Evolutionary conservation across 2,888 invertebrate genomes (phyloP).

Genomic region (Ceraclea dissimilis): DNA sequence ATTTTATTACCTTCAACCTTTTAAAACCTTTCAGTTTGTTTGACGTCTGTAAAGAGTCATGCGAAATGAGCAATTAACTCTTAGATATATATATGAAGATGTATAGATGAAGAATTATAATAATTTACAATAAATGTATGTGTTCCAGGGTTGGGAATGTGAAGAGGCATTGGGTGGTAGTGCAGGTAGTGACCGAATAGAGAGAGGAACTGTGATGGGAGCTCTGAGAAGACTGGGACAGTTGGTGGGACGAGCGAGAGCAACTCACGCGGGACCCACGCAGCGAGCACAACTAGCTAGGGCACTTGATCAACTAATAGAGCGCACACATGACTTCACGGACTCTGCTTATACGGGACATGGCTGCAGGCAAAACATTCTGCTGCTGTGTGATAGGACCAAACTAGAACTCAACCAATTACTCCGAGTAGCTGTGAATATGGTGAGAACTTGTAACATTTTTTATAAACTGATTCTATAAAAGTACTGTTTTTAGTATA

Average conservation of each 20-base stretch:
- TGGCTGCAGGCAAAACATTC: constrained; percentile 92
- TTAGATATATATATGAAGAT: too few relatives aligned
- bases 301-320: constrained; percentile 84
- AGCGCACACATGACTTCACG: constrained; percentile 96
- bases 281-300: constrained; percentile 72
- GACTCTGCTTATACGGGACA: constrained; percentile 98
- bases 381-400: constrained; percentile 81
- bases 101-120: too few relatives aligned
- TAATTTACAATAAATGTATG: too few relatives aligned
- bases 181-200: constrained; percentile 36
- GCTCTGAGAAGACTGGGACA: constrained; percentile 80
- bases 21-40: too few relatives aligned
- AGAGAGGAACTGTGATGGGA: constrained; percentile 65
- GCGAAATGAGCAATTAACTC: too few relatives aligned
- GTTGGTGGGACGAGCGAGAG: constrained; percentile 77
- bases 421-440: constrained; percentile 73
- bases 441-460: constrained; percentile 48
- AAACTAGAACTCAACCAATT: constrained; percentile 88
- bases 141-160: constrained; percentile 24
- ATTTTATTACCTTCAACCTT: too few relatives aligned
- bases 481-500: too few relatives aligned
- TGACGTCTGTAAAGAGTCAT: too few relatives aligned
- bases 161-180: constrained; percentile 30
- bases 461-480: too few relatives aligned
- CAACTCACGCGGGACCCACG: constrained; percentile 54